Evolutionary conservation across 2,113 vertebrate species (phyloP), one percentile per base, ranked within the genome.

Genomic region (Ophthalmolycus amberensis): DNA sequence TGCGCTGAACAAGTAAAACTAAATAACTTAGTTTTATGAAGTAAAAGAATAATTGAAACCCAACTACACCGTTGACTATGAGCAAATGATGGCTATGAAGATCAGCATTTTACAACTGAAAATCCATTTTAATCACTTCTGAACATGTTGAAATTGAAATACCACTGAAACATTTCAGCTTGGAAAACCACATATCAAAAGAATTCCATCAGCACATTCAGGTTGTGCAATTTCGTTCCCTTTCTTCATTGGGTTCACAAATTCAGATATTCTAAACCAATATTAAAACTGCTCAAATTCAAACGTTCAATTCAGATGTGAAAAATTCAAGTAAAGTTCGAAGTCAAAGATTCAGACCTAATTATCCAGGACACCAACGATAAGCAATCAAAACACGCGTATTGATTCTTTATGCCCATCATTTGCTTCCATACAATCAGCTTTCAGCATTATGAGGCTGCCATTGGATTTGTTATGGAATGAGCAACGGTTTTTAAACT

Each of bases 1-100:
- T 70, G 38, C 50, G 71, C 56, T 79, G 27, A 77, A 54, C 10
- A 46, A 81, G 37, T 67, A 15, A 75, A 64, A 27, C 12, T 34
- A 48, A 64, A 74, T 50, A 6, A 48, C 6, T 52, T 27, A 29
- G 10, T 40, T 71, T 32, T 3, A 54, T 71, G 25, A 73, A 9
- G 18, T 54, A 9, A 52, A 42, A 38, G 0, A 38, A 37, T 6
- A 3, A 15, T 4, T n/a, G 25, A 3, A 27, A 63, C 34, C 18
- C 2, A 18, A 46, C 9, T 40, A 56, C 9, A 52, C 3, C 4
- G n/a, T 16, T 42, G 3, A 22, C 64, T 52, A 9, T 15, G 27
- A 14, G 12, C 34, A 69, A 60, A 77, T 25, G 12, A 63, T 22
- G n/a, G 16, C 18, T 12, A 71, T 25, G 29, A 59, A 52, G 14